Base-by-base conservation (phyloP, 2,797 vertebrate genomes). In the Capromys pilorides region DNA sequence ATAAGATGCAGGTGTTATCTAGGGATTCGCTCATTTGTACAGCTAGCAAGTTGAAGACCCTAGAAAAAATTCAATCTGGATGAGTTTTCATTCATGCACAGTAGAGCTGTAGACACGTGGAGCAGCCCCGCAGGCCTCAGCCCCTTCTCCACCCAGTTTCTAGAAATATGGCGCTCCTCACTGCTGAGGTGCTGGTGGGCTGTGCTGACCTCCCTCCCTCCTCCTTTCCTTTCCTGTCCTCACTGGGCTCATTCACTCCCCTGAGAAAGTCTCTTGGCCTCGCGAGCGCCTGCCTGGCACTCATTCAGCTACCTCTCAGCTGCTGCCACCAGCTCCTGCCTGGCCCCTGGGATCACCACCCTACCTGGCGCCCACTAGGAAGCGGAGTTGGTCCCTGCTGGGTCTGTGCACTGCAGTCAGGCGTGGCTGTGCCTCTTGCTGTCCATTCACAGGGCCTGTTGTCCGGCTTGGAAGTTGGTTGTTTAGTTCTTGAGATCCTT, bases 101-200 rank as follows among this genome's bases (percentile, higher is more conserved):
- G 26, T 26, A 36, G 69, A 66, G 49, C n/a, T 77, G 39, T 64
- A 33, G 64, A 41, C 33, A 10, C 6, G 45, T 6, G 57, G 21
- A 86, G 18, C 13, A 45, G 13, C 18, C 22, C 39, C 31, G 28
- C 22, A 12, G 8, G 39, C n/a, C 36, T 22, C 84, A 80, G 64
- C 21, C 24, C 41, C 57, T 86, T 62, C 75, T 49, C 41, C 26
- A 9, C 45, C 41, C 57, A 24, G 51, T 66, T 85, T 89, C 67
- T 93, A 69, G 77, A 94, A 93, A 87, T 75, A 39, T 33, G 45
- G 64, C 66, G 24, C 66, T 73, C 57, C 66, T 93, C 91, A 57
- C 28, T 88, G 31, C 78, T n/a, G 61, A 73, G 91, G 49, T 36
- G 67, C 24, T 62, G 59, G 1, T 31, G 88, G 83, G 7, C n/a